These are phyloP conservation scores for Drosophila nigricruria DNA, from an alignment of 2,888 invertebrate genomes.

Conservation along the genomic window DNA sequence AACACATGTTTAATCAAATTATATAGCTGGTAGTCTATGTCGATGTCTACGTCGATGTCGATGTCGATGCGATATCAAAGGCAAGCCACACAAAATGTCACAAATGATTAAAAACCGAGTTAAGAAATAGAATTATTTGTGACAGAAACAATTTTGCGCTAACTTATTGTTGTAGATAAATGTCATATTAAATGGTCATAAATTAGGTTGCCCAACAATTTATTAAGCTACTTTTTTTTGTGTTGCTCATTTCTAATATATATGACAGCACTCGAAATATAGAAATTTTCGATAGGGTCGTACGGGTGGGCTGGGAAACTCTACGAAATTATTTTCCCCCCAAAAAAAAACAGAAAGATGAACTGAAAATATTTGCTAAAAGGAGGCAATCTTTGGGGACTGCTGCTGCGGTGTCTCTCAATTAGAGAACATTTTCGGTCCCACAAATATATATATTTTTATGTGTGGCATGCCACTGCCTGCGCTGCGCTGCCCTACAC, in stretches of 20 bases:
- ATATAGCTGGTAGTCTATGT: slow-evolving; percentile 8
- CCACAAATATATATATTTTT: slow-evolving; percentile 65
- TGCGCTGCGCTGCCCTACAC: slow-evolving; percentile 15
- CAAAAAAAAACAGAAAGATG: slow-evolving; percentile 9
- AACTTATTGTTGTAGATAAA: slow-evolving; percentile 66
- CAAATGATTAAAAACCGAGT: slow-evolving; percentile 42
- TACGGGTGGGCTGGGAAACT: slow-evolving; percentile 57
- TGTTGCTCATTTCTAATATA: slow-evolving; percentile 14
- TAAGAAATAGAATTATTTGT: slow-evolving; percentile 46
- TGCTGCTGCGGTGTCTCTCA: slow-evolving; percentile 67
- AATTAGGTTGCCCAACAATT: slow-evolving; percentile 52
- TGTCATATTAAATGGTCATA: slow-evolving; percentile 72
- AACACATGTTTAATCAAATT: slow-evolving; percentile 56
- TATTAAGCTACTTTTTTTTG: slow-evolving; percentile 31
- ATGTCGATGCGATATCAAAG: slow-evolving; percentile 10
- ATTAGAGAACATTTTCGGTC: slow-evolving; percentile 68
- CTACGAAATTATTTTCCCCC: slow-evolving; percentile 15
- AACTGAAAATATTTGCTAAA: slow-evolving; percentile 45
- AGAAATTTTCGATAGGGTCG: slow-evolving; percentile 39
- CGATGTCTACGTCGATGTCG: background rate
- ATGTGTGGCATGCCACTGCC: slow-evolving; percentile 5
- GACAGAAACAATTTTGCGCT: slow-evolving; percentile 45
- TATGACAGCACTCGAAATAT: slow-evolving; percentile 51
- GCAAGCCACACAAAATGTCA: slow-evolving; percentile 18
- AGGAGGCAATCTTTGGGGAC: slow-evolving; percentile 32